A percentile compares a stretch with the other conserved stretches of the same genome.
Evolutionary conservation across 2,888 invertebrate genomes (phyloP).

Genomic region (Agriopis marginaria): DNA sequence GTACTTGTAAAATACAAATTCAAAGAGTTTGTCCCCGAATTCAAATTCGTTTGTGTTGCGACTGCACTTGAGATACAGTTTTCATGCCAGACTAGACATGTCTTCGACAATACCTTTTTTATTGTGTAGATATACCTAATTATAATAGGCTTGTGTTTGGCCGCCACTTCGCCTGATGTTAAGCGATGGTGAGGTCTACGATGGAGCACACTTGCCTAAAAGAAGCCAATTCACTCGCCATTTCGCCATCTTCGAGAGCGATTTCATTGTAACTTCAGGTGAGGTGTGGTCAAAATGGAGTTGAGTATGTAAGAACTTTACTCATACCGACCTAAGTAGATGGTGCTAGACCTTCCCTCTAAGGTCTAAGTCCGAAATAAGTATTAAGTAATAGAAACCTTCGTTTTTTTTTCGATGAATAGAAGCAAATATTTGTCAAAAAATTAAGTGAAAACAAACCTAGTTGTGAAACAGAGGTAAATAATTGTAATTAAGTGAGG

Average conservation of each 20-base stretch:
- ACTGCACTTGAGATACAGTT: too few relatives aligned
- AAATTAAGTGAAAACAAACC: constrained; percentile 22
- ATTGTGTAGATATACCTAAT: too few relatives aligned
- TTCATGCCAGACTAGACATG: too few relatives aligned
- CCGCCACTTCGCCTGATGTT: too few relatives aligned
- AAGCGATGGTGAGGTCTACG: too few relatives aligned
- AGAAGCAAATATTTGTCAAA: constrained; percentile 14
- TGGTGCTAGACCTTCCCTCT: not conserved
- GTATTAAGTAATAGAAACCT: not conserved
- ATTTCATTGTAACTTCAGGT: not conserved
- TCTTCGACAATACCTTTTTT: too few relatives aligned
- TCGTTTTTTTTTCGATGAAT: not conserved
- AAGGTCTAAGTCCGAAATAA: constrained; percentile 3
- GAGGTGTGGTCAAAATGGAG: not conserved
- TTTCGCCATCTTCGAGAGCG: not conserved
- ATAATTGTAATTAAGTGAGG: constrained; percentile 22
- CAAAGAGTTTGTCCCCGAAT: too few relatives aligned
- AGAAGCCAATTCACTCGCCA: not conserved
- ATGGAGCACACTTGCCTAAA: too few relatives aligned
- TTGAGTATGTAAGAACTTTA: too few relatives aligned
- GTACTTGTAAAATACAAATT: too few relatives aligned
- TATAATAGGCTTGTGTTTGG: too few relatives aligned
- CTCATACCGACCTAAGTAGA: not conserved
- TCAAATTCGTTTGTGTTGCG: too few relatives aligned
- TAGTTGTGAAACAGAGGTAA: constrained; percentile 22